Base-by-base conservation (phyloP, 2,113 vertebrate species). In the Rhinoptilus africanus region DNA sequence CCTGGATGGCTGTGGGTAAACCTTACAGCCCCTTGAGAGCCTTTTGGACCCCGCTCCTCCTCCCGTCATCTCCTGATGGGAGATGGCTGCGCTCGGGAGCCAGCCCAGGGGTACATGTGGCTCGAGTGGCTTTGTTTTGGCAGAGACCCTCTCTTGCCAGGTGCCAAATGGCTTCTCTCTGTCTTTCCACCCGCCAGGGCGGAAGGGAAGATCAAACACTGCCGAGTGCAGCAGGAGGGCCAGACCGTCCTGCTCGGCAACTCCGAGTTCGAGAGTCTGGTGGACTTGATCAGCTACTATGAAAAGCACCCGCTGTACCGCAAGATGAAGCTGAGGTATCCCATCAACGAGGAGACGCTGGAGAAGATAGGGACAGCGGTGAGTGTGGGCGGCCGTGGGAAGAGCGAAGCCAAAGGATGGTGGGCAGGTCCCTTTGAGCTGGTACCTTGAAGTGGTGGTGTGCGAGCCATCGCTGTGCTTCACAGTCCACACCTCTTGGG, bases 171-270 rank as follows among this genome's bases (percentile, higher is more conserved):
- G 10, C 60, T 34, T 37, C 71, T 73, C 63, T 48, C 59, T 63
- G 69, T 43, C 37, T 78, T 53, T 48, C 12, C 62, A 47, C 60
- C 7, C 76, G 35, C n/a, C 97, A 99, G 99, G 97, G 99, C 99
- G 1, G 99, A 99, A 97, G 99, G 99, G 54, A 99, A 99, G 98
- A 99, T 99, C 97, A 99, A 99, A 92, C 99, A 99, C 95, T 99
- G 99, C 92, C 98, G 99, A 2, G 99, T 99, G 80, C 99, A 99
- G 97, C 99, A 99, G 98, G 99, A 99, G 92, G 99, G 99, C 68
- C 99, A 99, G 97, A 99, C 97, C 0, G 99, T 99, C 96, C 98
- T 99, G 93, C 98, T 99, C 63, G 99, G 99, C 34, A 99, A 99
- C 95, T 99, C 99, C 0, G 99, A 99, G 97, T 99, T 99, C 2